phyloP scores from a whole-genome alignment of 2,113 vertebrate species.

The Elanoides forficatus region DNA sequence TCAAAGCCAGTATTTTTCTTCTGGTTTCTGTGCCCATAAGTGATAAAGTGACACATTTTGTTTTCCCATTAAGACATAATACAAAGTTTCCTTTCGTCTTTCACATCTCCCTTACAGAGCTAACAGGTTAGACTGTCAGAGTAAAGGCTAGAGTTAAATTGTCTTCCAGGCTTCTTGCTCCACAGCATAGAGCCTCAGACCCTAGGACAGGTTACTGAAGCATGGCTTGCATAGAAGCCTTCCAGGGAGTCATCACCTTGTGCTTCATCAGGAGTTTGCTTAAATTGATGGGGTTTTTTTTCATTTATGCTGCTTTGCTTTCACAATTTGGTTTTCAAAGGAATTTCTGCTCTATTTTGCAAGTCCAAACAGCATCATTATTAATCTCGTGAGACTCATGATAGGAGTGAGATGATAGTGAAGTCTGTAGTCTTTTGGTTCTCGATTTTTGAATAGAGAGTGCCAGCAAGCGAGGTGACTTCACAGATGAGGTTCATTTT shows the following conservation, averaged over 20 bases:
- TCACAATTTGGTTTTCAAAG: background rate
- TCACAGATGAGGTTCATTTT: background rate
- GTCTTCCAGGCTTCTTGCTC: background rate
- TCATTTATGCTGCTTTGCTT: background rate
- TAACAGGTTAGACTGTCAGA: background rate
- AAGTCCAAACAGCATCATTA: background rate
- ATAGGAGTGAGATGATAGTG: background rate
- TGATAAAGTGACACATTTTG: background rate
- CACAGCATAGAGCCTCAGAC: background rate
- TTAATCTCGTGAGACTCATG: background rate
- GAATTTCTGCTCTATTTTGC: background rate
- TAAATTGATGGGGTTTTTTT: background rate
- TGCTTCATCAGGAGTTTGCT: background rate
- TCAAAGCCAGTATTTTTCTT: background rate
- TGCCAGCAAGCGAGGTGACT: background rate
- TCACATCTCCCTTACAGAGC: background rate
- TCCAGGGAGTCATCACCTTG: background rate
- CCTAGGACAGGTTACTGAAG: background rate
- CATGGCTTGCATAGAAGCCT: background rate
- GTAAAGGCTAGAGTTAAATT: background rate
- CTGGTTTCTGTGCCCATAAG: background rate
- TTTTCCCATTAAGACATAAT: background rate
- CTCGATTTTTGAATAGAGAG: background rate
- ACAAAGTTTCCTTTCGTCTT: background rate
- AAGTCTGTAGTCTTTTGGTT: background rate